Percentiles rank a stretch among this genome's conserved stretches.
Evolutionary conservation across 2,113 vertebrate species (phyloP).

Genomic region (Lates calcarifer): DNA sequence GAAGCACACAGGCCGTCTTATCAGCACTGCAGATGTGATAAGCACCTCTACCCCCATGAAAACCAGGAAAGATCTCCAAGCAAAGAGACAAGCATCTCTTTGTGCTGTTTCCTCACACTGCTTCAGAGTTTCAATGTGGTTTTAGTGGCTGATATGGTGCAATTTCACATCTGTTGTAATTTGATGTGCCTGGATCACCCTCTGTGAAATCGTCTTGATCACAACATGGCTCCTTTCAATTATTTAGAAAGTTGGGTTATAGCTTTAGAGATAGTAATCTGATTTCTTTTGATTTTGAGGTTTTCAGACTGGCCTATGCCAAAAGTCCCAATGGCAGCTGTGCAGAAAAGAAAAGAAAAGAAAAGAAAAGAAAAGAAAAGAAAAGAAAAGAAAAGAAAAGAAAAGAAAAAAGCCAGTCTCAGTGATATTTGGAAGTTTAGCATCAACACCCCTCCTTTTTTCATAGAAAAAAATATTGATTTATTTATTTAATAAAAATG

Average conservation of each 20-base stretch:
- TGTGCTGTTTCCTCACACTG: constrained; percentile 73
- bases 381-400: constrained; percentile 23
- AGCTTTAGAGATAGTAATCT: constrained; percentile 78
- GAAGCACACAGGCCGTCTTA: constrained; percentile 82
- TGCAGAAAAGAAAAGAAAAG: constrained; percentile 9
- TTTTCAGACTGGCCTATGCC: constrained; percentile 54
- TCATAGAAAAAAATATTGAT: neutral
- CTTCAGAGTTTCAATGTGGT: constrained; percentile 73
- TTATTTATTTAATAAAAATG: constrained; percentile 72
- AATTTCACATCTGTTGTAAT: constrained; percentile 84
- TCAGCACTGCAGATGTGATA: constrained; percentile 82
- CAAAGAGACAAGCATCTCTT: constrained; percentile 80
- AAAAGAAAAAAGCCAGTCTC: constrained; percentile 16
- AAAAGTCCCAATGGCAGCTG: constrained; percentile 48
- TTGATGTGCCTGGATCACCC: constrained; percentile 80
- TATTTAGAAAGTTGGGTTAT: constrained; percentile 82
- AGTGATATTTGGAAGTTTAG: constrained; percentile 53
- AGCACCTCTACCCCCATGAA: constrained; percentile 80
- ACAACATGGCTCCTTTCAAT: constrained; percentile 80
- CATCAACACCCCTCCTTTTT: constrained; percentile 41
- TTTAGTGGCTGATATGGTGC: constrained; percentile 76
- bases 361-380: constrained; percentile 22
- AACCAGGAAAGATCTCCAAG: constrained; percentile 78
- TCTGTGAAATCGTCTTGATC: constrained; percentile 82
- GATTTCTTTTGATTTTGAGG: constrained; percentile 73